Evolutionary conservation across 2,888 invertebrate species (phyloP), one percentile per base, ranked within the genome.

Genomic region (Mellilla xanthometata): DNA sequence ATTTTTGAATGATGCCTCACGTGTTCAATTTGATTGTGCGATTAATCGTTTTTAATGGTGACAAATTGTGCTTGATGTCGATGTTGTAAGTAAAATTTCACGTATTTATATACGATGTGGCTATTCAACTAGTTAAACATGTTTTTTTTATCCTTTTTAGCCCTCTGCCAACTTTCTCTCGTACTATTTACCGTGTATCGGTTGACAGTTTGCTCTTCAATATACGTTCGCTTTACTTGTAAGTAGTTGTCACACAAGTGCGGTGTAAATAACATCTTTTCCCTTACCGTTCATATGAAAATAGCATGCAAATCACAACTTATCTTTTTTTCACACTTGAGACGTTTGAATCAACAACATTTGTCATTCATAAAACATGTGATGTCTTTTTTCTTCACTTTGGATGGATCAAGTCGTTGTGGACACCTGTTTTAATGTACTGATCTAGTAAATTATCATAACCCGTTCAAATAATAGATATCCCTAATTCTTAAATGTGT

Each of bases 301-400:
- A 41, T 46, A 44, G 40, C 51, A 65, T 68, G 60, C 58, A 59
- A 67, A 64, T 59, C 35, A 39, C 35, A 41, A 39, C 54, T 49
- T 54, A 54, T 60, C 50, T 65, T 61, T 56, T 38, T 57, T 63
- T 70, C 61, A 64, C 59, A 58, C 55, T 52, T 48, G 38, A 49
- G 48, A 50, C 24, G 15, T 19, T 57, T 46, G 44, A 58, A n/a
- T 24, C 24, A 56, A 62, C 28, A 54, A 60, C 49, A 58, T 32
- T 52, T 56, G 55, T 55, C 64, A 68, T 68, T 67, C 64, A 70
- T 63, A 63, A 19, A 69, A 66, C 60, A 66, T 62, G 54, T n/a
- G 13, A 49, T 30, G 44, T 38, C 39, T 49, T 58, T 54, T 59
- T 60, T 56, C 56, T 52, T 51, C 39, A 39, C 48, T 33, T 47